Conservation (phyloP, 2,113 vertebrate genomes). For the Lophotis ruficrista region DNA sequence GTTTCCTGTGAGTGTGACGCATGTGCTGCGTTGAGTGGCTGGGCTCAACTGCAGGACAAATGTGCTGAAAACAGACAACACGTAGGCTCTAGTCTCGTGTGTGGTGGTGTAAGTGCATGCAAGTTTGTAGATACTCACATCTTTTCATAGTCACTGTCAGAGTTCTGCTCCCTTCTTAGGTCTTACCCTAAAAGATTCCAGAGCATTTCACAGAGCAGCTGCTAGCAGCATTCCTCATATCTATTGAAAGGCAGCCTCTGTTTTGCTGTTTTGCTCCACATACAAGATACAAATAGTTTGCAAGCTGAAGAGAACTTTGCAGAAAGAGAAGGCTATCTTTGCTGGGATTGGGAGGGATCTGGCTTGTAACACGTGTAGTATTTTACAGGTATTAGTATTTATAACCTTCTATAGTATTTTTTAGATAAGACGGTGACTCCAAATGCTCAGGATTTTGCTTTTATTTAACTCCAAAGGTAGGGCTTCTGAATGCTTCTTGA, state of each 20-base stretch:
- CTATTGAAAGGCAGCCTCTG: neutral
- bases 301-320: neutral
- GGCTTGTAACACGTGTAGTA: neutral
- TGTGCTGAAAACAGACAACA: neutral
- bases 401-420: neutral
- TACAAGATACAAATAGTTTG: neutral
- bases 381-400: neutral
- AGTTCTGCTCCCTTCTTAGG: neutral
- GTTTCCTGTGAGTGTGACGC: constrained; percentile 47
- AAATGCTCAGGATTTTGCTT: neutral
- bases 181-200: neutral
- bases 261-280: neutral
- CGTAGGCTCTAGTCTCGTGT: neutral
- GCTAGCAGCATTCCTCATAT: neutral
- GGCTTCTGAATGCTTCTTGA: neutral
- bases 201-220: neutral
- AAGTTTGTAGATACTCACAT: neutral
- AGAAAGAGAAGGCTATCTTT: neutral
- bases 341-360: neutral
- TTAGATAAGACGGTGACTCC: neutral
- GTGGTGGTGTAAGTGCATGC: accelerated
- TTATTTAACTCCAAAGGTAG: neutral
- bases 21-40: neutral
- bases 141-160: neutral
- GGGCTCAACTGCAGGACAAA: neutral